These are phyloP conservation scores for Agrotis puta DNA, from an alignment of 2,888 invertebrate genomes.

Conservation along the genomic window DNA sequence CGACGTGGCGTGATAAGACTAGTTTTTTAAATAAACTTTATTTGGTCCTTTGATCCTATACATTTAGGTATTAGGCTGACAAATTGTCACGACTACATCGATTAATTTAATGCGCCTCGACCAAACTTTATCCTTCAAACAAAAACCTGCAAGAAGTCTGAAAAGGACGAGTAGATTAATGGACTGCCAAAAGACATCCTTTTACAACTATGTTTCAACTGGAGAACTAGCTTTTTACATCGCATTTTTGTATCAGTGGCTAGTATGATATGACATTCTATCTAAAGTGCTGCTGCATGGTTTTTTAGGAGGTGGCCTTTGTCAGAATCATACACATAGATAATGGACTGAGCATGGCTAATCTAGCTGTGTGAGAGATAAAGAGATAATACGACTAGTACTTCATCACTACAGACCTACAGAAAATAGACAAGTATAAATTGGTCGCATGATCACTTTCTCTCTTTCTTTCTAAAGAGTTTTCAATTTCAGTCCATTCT, in stretches of 20 bases:
- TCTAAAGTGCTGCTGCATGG: not conserved
- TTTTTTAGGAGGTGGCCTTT: too few species aligned
- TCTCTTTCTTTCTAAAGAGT: too few species aligned
- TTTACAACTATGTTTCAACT: not conserved
- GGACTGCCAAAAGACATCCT: not conserved
- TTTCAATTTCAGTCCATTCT: too few species aligned
- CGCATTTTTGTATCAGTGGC: not conserved
- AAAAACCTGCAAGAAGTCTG: conserved; percentile 11
- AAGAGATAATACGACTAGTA: too few species aligned
- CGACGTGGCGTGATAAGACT: conserved; percentile 26
- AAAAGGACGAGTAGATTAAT: conserved; percentile 14
- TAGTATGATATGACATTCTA: not conserved
- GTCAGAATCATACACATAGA: too few species aligned
- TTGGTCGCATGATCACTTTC: too few species aligned
- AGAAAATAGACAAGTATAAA: too few species aligned
- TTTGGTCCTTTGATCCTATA: conserved; percentile 17
- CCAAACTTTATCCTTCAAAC: not conserved
- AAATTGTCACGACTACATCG: conserved; percentile 19
- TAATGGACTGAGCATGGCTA: too few species aligned
- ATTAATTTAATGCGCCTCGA: conserved; percentile 1
- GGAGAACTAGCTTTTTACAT: not conserved
- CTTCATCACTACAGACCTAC: not conserved
- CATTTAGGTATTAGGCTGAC: conserved; percentile 17
- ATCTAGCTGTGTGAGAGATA: not conserved
- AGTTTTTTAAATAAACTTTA: conserved; percentile 19